Evolutionary conservation across 2,797 vertebrate species (phyloP), one percentile per base, ranked within the genome.

Genomic region (Anas bahamensis): DNA sequence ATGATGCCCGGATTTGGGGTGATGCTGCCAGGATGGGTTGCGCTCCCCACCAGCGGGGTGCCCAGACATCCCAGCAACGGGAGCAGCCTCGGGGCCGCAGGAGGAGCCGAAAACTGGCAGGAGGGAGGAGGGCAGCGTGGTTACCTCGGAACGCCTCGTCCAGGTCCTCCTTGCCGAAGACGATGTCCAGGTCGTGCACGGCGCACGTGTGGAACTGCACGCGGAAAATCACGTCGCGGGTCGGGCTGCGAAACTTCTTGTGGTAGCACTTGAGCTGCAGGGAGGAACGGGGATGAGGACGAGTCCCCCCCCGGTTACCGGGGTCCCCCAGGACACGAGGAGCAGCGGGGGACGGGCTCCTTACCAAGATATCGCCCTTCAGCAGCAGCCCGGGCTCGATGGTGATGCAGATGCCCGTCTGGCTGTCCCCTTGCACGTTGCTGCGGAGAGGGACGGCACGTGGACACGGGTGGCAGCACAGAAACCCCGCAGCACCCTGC

Each of bases 161-260:
- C 8, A 99, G 98, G 96, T 99, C 99, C 22, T 99, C 99, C 92
- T 99, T 99, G 86, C 98, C 99, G 82, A 99, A 99, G 85, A 99
- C 98, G 0, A 99, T 96, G 0, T 98, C 98, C 50, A 99, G 98
- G 92, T 99, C 99, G 3, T 99, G 99, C 83, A 99, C 98, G 1
- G 99, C 99, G 2, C 99, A 99, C 1, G 99, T 99, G 95, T 99
- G 99, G 94, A 99, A 99, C 98, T 99, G 99, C 78, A 99, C 99
- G 0, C 99, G 98, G 98, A 99, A 99, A 63, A 99, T 99, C 85
- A 99, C 99, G 0, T 99, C 99, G 11, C 99, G 98, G 52, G 98
- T 98, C 0, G 99, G 98, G 91, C 98, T 99, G 41, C 98, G 98
- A 97, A 98, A 99, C 76, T 99, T 99, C 97, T 99, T 99, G 97